These are phyloP conservation scores for Campodea augens DNA, from an alignment of 1,140 invertebrate species.

Conservation along the genomic window DNA sequence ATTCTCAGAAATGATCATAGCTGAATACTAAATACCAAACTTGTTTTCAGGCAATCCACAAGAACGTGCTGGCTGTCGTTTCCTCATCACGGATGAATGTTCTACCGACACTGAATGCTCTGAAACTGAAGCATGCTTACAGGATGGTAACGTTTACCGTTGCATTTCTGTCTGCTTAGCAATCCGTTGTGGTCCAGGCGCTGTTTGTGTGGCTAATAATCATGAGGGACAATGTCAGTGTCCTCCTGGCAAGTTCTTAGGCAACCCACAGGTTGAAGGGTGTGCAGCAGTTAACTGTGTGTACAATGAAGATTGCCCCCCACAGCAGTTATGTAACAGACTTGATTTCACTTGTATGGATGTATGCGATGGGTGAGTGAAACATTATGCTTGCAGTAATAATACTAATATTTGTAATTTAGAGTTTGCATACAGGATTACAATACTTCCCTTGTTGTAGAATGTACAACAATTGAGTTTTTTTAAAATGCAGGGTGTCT, in stretches of 20 bases:
- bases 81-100: conserved; percentile 47
- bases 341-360: conserved; percentile 61
- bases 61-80: conserved; percentile 61
- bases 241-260: conserved; percentile 58
- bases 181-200: conserved; percentile 58
- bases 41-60: no score
- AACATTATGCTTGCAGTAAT: no score
- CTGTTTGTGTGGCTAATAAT: conserved; percentile 67
- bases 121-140: conserved; percentile 53
- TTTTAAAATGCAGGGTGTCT: no score
- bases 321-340: conserved; percentile 56
- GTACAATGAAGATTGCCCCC: conserved; percentile 60
- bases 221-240: conserved; percentile 74
- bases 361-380: no score
- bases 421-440: no score
- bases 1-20: no score
- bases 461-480: no score
- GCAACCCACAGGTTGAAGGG: conserved; percentile 49
- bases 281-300: conserved; percentile 64
- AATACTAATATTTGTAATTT: no score
- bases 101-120: conserved; percentile 55
- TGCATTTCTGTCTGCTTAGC: conserved; percentile 57
- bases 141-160: conserved; percentile 24
- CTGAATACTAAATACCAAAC: no score
- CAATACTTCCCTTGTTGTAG: no score